These are phyloP conservation scores for Trachemys scripta DNA, from an alignment of 2,113 vertebrate genomes.

Conservation along the genomic window DNA sequence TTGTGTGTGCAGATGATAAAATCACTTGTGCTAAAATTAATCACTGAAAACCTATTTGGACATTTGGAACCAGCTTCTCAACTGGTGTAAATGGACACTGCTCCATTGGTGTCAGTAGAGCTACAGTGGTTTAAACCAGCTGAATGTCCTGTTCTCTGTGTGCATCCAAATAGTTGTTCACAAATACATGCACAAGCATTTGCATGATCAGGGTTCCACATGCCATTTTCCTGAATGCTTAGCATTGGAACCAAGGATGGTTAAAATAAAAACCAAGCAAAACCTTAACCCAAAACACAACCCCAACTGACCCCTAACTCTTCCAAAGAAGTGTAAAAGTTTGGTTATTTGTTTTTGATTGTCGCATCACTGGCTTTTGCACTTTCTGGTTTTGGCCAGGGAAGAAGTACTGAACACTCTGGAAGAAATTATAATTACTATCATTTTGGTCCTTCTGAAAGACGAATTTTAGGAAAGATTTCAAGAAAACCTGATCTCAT, in stretches of 20 bases:
- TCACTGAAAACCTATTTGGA: not conserved
- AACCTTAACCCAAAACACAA: not conserved
- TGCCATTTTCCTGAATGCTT: not conserved
- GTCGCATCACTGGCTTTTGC: not conserved
- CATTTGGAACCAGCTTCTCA: not conserved
- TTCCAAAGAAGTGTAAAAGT: not conserved
- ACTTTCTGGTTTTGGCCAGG: not conserved
- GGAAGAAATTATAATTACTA: not conserved
- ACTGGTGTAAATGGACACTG: not conserved
- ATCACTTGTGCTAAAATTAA: not conserved
- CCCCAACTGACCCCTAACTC: not conserved
- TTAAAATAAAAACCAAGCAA: constrained; percentile 5
- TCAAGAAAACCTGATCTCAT: not conserved
- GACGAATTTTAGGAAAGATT: not conserved
- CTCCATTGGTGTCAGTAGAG: not conserved
- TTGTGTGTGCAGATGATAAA: not conserved
- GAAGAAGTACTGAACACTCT: not conserved
- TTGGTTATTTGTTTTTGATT: not conserved
- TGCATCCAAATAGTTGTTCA: not conserved
- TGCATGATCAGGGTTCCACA: not conserved
- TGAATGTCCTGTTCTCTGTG: not conserved
- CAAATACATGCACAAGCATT: not conserved
- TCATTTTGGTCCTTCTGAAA: not conserved
- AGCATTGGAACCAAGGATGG: not conserved
- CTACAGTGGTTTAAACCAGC: not conserved